A percentile compares a stretch with the other conserved stretches of the same genome.
Conservation (phyloP, 2,888 invertebrate species). For the Drosophila helvetica region DNA sequence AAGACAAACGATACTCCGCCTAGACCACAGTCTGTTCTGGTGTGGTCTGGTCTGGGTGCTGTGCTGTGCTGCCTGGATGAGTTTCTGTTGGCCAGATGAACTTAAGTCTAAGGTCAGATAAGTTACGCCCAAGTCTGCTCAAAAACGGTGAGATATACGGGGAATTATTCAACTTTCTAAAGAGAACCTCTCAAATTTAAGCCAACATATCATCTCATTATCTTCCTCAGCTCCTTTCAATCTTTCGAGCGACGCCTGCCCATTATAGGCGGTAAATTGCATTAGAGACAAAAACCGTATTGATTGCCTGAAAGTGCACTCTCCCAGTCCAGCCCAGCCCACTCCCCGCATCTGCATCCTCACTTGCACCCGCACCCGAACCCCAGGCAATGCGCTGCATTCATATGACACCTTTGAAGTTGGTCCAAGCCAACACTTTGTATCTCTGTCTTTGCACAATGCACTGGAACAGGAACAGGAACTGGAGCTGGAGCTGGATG, state of each 20-base stretch:
- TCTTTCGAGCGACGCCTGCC: slow-evolving; percentile 21
- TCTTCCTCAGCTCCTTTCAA: slow-evolving; percentile 39
- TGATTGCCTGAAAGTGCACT: slow-evolving; percentile 68
- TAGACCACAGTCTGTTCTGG: neutral
- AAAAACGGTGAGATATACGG: neutral
- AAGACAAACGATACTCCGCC: neutral
- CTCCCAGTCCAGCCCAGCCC: neutral
- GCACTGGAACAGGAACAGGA: slow-evolving; percentile 38
- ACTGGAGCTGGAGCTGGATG: slow-evolving; percentile 40
- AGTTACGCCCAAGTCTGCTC: neutral
- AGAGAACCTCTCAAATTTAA: neutral
- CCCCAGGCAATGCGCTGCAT: neutral
- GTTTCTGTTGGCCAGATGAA: slow-evolving; percentile 23
- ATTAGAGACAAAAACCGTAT: slow-evolving; percentile 80
- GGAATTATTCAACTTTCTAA: neutral
- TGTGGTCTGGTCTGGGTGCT: no score
- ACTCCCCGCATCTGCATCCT: no score
- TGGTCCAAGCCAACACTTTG: slow-evolving; percentile 42
- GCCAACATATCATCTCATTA: slow-evolving; percentile 16
- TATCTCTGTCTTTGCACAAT: slow-evolving; percentile 59
- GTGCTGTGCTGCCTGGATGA: neutral
- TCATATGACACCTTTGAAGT: slow-evolving; percentile 72
- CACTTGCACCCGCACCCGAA: no score
- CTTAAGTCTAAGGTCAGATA: slow-evolving; percentile 4
- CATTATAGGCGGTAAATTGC: slow-evolving; percentile 76